Evolutionary conservation across 2,113 vertebrate genomes (phyloP).

Genomic region (Podocnemis expansa): DNA sequence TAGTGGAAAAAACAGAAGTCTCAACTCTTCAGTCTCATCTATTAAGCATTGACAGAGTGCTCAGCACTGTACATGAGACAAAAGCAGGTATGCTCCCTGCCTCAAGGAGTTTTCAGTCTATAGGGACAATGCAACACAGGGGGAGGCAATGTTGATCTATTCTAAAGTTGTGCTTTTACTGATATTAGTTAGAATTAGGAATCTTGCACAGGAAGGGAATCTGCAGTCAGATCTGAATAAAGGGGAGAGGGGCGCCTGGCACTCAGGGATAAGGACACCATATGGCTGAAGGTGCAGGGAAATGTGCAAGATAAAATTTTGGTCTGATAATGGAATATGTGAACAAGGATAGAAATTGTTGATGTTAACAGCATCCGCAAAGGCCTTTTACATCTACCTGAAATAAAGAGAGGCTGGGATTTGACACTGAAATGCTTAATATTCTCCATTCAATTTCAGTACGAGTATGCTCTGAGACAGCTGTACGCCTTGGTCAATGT

Average conservation of each 20-base stretch:
- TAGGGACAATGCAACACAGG: not conserved
- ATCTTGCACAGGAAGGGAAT: not conserved
- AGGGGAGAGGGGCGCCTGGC: not conserved
- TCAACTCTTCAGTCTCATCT: not conserved
- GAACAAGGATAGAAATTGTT: not conserved
- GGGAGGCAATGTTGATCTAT: not conserved
- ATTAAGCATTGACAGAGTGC: not conserved
- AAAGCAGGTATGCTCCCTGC: not conserved
- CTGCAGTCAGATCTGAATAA: not conserved
- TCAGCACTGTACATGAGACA: not conserved
- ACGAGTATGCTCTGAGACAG: slow-evolving; percentile 90
- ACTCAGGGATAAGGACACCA: not conserved
- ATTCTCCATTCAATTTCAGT: slow-evolving; percentile 80
- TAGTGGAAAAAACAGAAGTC: not conserved
- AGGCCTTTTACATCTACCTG: not conserved
- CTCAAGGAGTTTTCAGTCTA: not conserved
- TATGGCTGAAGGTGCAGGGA: not conserved
- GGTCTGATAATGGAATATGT: not conserved
- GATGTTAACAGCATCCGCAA: not conserved
- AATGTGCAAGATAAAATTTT: not conserved
- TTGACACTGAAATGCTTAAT: not conserved
- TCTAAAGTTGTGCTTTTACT: not conserved
- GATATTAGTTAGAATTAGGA: not conserved
- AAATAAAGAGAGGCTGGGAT: not conserved
- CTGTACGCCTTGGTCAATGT: slow-evolving; percentile 92